Evolutionary conservation across 2,888 invertebrate species (phyloP).

Genomic region (Toxonevra muliebris): DNA sequence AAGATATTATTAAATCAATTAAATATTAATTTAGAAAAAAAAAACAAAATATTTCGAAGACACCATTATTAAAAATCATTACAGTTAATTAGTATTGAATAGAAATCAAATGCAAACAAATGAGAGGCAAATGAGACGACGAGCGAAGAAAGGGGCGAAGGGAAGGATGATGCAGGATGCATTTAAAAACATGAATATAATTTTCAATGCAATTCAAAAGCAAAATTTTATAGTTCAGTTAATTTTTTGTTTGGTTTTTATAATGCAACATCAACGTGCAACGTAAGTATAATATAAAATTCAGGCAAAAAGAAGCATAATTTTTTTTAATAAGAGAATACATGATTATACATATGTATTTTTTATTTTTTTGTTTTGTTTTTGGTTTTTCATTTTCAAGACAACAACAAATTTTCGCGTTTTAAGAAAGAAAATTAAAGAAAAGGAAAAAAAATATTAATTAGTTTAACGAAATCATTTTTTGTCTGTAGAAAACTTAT

Average conservation of each 20-base stretch:
- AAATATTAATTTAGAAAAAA: background rate
- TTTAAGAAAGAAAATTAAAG: slow-evolving; percentile 47
- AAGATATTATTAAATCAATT: no score
- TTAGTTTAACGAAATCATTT: slow-evolving; percentile 46
- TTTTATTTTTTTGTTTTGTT: slow-evolving; percentile 33
- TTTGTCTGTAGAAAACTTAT: slow-evolving; percentile 30
- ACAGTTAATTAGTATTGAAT: background rate
- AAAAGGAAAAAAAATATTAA: slow-evolving; percentile 47
- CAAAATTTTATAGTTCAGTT: background rate
- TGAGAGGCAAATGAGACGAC: background rate
- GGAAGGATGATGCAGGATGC: background rate
- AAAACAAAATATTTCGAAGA: background rate
- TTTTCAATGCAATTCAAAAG: background rate
- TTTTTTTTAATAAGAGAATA: background rate
- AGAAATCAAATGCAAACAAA: background rate
- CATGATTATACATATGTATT: slow-evolving; percentile 36
- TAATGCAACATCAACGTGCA: slow-evolving; percentile 32
- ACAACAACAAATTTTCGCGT: slow-evolving; percentile 43
- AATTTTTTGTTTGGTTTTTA: background rate
- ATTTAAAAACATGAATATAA: slow-evolving; percentile 13
- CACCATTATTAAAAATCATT: background rate
- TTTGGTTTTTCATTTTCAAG: slow-evolving; percentile 9
- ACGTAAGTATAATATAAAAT: slow-evolving; percentile 39
- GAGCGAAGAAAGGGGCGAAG: background rate
- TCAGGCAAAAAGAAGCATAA: slow-evolving; percentile 38